phyloP scores from a whole-genome alignment of 2,113 vertebrate species.

The Cnemophilus loriae region DNA sequence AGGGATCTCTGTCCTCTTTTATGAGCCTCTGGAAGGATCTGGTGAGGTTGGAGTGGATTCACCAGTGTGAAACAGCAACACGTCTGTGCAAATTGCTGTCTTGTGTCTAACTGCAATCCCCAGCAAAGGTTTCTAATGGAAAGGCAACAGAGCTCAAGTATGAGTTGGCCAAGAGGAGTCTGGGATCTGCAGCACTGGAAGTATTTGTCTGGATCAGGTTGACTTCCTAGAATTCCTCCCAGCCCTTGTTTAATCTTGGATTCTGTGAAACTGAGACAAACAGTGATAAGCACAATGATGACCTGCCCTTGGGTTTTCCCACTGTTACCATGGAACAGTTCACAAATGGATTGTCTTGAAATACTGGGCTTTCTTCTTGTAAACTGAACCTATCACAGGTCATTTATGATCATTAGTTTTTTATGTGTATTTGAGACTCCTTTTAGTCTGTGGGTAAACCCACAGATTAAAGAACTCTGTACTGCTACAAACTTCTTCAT shows the following conservation, averaged over 20 bases:
- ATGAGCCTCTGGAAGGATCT: not conserved
- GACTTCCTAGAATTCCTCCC: not conserved
- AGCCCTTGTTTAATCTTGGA: not conserved
- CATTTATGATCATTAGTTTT: not conserved
- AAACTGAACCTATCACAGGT: not conserved
- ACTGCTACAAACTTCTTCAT: not conserved
- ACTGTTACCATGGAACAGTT: not conserved
- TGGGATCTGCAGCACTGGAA: not conserved
- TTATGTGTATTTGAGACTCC: not conserved
- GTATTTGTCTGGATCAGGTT: not conserved
- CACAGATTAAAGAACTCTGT: not conserved
- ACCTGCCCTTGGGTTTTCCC: not conserved
- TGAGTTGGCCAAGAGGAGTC: not conserved
- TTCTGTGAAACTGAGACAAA: not conserved
- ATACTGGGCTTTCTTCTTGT: not conserved
- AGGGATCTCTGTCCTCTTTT: not conserved
- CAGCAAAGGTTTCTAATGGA: not conserved
- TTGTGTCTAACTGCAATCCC: not conserved
- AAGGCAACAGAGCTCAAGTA: not conserved
- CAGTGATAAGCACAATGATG: not conserved
- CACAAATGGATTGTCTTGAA: not conserved
- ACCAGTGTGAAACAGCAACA: not conserved
- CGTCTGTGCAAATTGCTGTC: accelerated
- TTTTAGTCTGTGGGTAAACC: not conserved
- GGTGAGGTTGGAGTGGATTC: not conserved